A percentile compares a stretch with the other conserved stretches of the same genome.
Conservation (phyloP, 2,113 vertebrate species). For the Phyllopteryx taeniolatus region DNA sequence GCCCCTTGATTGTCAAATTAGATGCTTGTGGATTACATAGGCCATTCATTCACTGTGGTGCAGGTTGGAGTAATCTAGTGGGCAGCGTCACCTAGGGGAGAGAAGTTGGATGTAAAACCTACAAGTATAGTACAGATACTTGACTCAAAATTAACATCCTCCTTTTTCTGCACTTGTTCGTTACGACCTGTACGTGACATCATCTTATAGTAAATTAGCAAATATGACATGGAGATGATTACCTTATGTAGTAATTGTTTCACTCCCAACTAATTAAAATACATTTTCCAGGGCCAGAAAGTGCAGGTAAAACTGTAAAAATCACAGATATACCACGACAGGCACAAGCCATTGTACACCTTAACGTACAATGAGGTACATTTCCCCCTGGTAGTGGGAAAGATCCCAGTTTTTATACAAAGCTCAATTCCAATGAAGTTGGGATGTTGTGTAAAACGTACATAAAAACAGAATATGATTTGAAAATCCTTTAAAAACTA, state of each 20-base stretch:
- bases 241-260: neutral
- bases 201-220: neutral
- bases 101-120: neutral
- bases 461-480: too few relatives aligned
- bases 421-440: too few relatives aligned
- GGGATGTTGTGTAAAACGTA: too few relatives aligned
- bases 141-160: neutral
- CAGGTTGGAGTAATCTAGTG: slow-evolving; percentile 21
- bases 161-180: neutral
- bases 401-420: too few relatives aligned
- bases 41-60: neutral
- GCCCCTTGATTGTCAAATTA: neutral
- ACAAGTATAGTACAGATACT: neutral
- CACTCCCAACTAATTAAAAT: neutral
- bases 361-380: neutral
- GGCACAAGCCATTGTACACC: neutral
- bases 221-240: neutral
- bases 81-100: slow-evolving; percentile 61
- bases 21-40: too few relatives aligned
- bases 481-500: too few relatives aligned
- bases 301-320: too few relatives aligned
- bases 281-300: too few relatives aligned
- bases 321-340: neutral
- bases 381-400: too few relatives aligned
- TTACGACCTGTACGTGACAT: neutral